These are phyloP conservation scores for Thereva unica DNA, from an alignment of 2,888 invertebrate genomes.

Conservation along the genomic window DNA sequence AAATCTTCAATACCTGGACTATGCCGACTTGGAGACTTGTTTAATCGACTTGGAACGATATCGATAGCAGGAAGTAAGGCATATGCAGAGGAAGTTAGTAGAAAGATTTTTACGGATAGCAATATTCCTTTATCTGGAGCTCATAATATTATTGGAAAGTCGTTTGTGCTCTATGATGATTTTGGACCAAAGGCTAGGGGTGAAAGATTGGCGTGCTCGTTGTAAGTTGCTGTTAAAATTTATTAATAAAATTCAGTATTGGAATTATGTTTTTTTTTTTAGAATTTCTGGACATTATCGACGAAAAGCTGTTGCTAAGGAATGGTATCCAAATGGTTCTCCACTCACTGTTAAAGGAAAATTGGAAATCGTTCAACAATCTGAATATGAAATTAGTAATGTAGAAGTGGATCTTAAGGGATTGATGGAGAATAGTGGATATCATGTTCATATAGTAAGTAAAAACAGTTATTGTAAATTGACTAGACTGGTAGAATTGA, in stretches of 20 bases:
- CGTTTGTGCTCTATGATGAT: slow-evolving; percentile 86
- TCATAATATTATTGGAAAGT: slow-evolving; percentile 75
- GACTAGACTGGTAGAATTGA: no score
- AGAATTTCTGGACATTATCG: slow-evolving; percentile 76
- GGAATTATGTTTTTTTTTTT: slow-evolving; percentile 40
- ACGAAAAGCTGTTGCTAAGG: slow-evolving; percentile 81
- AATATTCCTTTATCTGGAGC: slow-evolving; percentile 76
- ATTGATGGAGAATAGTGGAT: slow-evolving; percentile 69
- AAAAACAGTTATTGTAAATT: neutral
- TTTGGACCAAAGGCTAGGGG: slow-evolving; percentile 86
- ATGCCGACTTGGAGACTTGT: slow-evolving; percentile 79
- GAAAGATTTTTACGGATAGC: slow-evolving; percentile 78
- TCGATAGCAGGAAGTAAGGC: slow-evolving; percentile 75
- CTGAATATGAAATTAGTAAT: slow-evolving; percentile 81
- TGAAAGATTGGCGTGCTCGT: slow-evolving; percentile 84
- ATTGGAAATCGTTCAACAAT: slow-evolving; percentile 82
- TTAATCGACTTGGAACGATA: slow-evolving; percentile 70
- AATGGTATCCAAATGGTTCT: slow-evolving; percentile 86
- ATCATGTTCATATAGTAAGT: slow-evolving; percentile 79
- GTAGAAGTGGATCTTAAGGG: slow-evolving; percentile 77
- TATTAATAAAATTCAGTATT: slow-evolving; percentile 9
- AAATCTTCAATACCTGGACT: slow-evolving; percentile 62
- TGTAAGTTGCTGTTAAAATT: slow-evolving; percentile 61
- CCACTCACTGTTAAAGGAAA: slow-evolving; percentile 69
- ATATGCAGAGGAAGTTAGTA: slow-evolving; percentile 67